Percentiles rank a stretch among this genome's conserved stretches.
Evolutionary conservation across 1,140 invertebrate genomes (phyloP).

Genomic region (Drosophila obscura): DNA sequence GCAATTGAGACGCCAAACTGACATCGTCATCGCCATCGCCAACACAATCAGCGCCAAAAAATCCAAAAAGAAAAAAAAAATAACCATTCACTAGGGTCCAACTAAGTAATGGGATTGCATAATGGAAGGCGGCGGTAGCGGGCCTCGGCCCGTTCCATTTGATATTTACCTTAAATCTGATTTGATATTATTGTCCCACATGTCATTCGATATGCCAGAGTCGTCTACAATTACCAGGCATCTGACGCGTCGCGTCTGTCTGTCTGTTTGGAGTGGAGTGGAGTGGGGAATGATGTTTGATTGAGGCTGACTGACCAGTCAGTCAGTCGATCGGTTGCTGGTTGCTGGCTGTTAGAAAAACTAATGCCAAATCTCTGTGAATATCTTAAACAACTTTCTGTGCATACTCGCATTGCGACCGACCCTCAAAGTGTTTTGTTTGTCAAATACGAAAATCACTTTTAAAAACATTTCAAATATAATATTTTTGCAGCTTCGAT

Average conservation of each 20-base stretch:
- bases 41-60: constrained; percentile 29
- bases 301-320: constrained; percentile 29
- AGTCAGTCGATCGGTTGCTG: neutral
- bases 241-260: neutral
- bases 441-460: constrained; percentile 19
- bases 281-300: constrained; percentile 24
- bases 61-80: constrained; percentile 21
- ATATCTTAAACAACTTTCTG: constrained; percentile 46
- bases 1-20: constrained; percentile 67
- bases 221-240: constrained; percentile 68
- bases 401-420: constrained; percentile 18
- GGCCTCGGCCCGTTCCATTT: constrained; percentile 41
- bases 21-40: constrained; percentile 60
- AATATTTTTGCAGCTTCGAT: constrained; percentile 57
- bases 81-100: constrained; percentile 70
- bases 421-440: constrained; percentile 39
- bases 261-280: neutral
- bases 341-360: neutral
- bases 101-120: constrained; percentile 64
- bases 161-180: constrained; percentile 72
- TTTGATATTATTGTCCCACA: constrained; percentile 77
- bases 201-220: constrained; percentile 73
- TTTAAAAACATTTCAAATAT: constrained; percentile 40
- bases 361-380: constrained; percentile 18
- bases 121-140: constrained; percentile 28